phyloP scores from a whole-genome alignment of 2,888 invertebrate genomes.

The Oscheius sp. region DNA sequence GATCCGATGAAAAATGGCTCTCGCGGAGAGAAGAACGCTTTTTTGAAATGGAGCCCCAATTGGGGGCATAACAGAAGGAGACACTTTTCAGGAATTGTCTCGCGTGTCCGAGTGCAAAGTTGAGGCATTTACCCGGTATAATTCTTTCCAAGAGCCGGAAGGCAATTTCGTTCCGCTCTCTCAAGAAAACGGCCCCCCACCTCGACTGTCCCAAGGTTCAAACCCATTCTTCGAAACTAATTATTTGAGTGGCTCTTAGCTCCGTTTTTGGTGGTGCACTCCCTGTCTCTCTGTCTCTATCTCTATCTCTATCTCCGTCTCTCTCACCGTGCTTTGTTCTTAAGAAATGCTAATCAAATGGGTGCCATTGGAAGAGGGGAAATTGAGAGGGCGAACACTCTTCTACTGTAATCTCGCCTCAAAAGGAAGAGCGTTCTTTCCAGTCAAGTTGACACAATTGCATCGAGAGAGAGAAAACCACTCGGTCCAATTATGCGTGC shows the following conservation, averaged over 20 bases:
- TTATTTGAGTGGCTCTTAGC: background rate
- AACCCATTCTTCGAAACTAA: background rate
- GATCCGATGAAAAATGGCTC: background rate
- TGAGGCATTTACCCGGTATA: conserved; percentile 3
- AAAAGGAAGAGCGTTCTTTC: background rate
- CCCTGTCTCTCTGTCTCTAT: background rate
- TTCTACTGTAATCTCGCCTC: background rate
- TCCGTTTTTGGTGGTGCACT: background rate
- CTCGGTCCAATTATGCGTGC: background rate
- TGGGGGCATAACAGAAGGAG: background rate
- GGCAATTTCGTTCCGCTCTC: background rate
- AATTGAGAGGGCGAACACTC: background rate
- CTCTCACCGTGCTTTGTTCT: background rate
- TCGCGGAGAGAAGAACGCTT: too few species aligned
- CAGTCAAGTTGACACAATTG: background rate
- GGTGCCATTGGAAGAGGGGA: conserved; percentile 6
- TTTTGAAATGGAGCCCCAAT: background rate
- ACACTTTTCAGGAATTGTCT: background rate
- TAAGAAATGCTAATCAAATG: conserved; percentile 20
- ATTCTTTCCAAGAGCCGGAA: conserved; percentile 8
- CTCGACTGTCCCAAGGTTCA: background rate
- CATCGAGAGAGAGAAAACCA: background rate
- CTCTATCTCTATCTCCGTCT: background rate
- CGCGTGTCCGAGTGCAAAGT: conserved; percentile 6
- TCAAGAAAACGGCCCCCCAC: conserved; percentile 9